phyloP scores from a whole-genome alignment of 1,140 invertebrate species.

The Drosophila sp. region DNA sequence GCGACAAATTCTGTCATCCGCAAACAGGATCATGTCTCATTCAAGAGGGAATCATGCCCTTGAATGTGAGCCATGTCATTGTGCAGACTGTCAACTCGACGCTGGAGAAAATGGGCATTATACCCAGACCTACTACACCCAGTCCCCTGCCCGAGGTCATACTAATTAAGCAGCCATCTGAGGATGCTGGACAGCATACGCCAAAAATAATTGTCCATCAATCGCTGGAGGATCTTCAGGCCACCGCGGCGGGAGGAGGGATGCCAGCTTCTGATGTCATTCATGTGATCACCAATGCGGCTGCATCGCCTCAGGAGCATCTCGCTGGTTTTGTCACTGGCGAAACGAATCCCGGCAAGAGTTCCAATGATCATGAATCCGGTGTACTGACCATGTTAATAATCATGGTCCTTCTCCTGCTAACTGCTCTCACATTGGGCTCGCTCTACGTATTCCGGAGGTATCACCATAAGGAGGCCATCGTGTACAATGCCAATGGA shows the following conservation, averaged over 20 bases:
- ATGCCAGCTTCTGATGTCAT: conserved; percentile 69
- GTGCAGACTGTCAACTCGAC: conserved; percentile 77
- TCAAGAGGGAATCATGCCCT: conserved; percentile 23
- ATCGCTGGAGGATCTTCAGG: conserved; percentile 70
- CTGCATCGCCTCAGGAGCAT: conserved; percentile 46
- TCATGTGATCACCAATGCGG: conserved; percentile 74
- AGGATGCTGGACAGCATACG: conserved; percentile 55
- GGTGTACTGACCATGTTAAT: conserved; percentile 65
- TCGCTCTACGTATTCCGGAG: conserved; percentile 75
- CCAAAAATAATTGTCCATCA: conserved; percentile 80
- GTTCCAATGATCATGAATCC: conserved; percentile 56
- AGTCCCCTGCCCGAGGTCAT: conserved; percentile 72
- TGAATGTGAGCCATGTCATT: conserved; percentile 75
- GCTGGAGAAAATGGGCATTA: conserved; percentile 82
- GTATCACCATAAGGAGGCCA: conserved; percentile 67
- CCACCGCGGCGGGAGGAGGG: conserved; percentile 51
- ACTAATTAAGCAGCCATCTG: conserved; percentile 67
- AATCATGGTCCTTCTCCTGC: conserved; percentile 64
- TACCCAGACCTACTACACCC: conserved; percentile 45
- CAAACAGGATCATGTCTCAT: conserved; percentile 67
- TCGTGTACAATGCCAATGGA: conserved; percentile 60
- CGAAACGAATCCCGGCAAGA: conserved; percentile 40
- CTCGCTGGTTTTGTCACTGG: conserved; percentile 64
- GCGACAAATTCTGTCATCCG: conserved; percentile 69
- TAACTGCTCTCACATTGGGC: conserved; percentile 57